Evolutionary conservation across 2,888 invertebrate species (phyloP).

Genomic region (Protonemura montana): DNA sequence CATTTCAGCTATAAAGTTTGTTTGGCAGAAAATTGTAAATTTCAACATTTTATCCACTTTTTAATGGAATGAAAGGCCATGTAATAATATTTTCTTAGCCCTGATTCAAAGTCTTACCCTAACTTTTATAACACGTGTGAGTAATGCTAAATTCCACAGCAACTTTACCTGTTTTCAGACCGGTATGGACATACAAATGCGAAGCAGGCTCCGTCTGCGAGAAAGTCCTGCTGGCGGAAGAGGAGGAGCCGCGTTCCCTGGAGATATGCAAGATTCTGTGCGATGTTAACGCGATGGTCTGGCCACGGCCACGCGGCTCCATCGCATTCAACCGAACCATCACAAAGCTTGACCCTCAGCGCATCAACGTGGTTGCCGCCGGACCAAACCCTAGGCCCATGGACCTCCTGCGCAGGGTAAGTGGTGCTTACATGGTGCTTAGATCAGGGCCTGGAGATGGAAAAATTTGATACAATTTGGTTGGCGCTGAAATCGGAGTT

Average conservation of each 20-base stretch:
- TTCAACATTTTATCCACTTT: no score
- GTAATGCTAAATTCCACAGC: no score
- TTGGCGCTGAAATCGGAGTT: no score
- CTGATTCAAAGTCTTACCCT: no score
- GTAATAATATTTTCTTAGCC: no score
- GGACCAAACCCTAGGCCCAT: constrained; percentile 52
- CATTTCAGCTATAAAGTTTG: no score
- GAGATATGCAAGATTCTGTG: constrained; percentile 49
- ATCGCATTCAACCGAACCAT: constrained; percentile 53
- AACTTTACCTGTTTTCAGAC: background rate
- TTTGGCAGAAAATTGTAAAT: no score
- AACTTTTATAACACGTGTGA: no score
- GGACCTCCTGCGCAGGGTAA: background rate
- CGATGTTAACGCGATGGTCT: constrained; percentile 58
- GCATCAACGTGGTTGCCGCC: constrained; percentile 59
- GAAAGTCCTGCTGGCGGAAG: constrained; percentile 41
- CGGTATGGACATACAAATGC: constrained; percentile 48
- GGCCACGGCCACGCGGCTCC: constrained; percentile 73
- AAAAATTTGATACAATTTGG: no score
- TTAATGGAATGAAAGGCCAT: no score
- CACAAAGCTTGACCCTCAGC: constrained; percentile 59
- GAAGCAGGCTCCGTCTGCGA: constrained; percentile 40
- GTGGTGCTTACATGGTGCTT: no score
- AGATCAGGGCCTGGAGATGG: background rate
- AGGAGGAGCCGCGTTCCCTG: constrained; percentile 34